These are phyloP conservation scores for Mus pahari DNA, from an alignment of 2,113 vertebrate genomes.

Conservation along the genomic window DNA sequence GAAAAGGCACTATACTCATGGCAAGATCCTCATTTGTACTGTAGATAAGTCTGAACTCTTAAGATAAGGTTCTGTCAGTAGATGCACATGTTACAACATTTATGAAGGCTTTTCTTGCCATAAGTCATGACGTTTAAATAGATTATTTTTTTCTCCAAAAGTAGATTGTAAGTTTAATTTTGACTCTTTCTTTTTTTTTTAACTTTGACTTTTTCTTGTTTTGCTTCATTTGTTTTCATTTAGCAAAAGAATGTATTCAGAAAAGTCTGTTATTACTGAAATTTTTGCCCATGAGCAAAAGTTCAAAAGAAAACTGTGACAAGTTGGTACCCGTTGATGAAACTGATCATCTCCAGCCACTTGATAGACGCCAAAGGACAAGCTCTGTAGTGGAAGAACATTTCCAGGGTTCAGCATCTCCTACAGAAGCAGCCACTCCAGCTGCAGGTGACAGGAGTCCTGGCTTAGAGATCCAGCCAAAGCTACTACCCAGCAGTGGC, in stretches of 20 bases:
- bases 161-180: conserved; percentile 49
- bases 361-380: conserved; percentile 78
- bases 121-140: conserved; percentile 16
- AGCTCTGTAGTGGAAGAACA: conserved; percentile 87
- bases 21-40: neutral
- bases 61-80: neutral
- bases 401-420: conserved; percentile 87
- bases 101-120: conserved; percentile 16
- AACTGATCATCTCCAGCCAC: conserved; percentile 72
- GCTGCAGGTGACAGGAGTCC: conserved; percentile 7
- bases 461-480: conserved; percentile 16
- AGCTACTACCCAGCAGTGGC: conserved; percentile 60
- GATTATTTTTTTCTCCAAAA: conserved; percentile 44
- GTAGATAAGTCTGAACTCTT: neutral
- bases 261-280: conserved; percentile 94
- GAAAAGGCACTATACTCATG: neutral
- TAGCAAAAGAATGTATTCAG: conserved; percentile 94
- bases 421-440: conserved; percentile 60
- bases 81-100: neutral
- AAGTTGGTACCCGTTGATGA: conserved; percentile 54
- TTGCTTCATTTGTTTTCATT: conserved; percentile 3
- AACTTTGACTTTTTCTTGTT: conserved; percentile 45
- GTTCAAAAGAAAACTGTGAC: conserved; percentile 78
- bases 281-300: conserved; percentile 87
- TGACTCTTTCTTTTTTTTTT: no score